Evolutionary conservation across 2,888 invertebrate genomes (phyloP), one percentile per base, ranked within the genome.

Genomic region (Pandemis corylana): DNA sequence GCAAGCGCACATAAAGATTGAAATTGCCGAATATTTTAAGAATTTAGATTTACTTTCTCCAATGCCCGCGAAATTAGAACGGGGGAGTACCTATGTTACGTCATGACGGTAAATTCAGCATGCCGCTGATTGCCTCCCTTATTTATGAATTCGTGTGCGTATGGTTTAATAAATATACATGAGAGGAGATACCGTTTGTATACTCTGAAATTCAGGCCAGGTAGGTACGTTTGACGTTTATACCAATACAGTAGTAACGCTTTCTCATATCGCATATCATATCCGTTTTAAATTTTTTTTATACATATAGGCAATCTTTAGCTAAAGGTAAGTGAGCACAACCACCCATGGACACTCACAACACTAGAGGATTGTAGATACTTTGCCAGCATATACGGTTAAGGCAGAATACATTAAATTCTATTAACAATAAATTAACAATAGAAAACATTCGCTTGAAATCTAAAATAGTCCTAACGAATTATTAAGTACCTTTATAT

Each of bases 91-190:
- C 56, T 56, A 46, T 15, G 63, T 56, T 68, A 63, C 72, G 63
- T 36, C 63, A 63, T 20, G 36, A 46, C 44, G 63, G 53, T 56
- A 56, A 63, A 68, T 62, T 63, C 68, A 68, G 62, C 53, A 65
- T 44, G 51, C 63, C 68, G 68, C 63, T 68, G 68, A 63, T 72
- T 72, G 63, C 63, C 61, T 63, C 36, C 53, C 68, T 72, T 63
- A 68, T 63, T 72, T 63, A 68, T 63, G 56, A 63, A 72, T 72
- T 72, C 72, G 68, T 63, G 64, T 64, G 62, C 61, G 72, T 53
- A 62, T 72, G 62, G 62, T 72, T 62, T 71, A 65, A 63, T 68
- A 72, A 62, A 68, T 68, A 68, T 68, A 68, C 67, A 68, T 68
- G 72, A 72, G 68, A 63, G 53, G 42, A 53, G 53, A 63, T 68